phyloP scores from a whole-genome alignment of 2,888 invertebrate genomes.

The Cremastobaeus sp. region DNA sequence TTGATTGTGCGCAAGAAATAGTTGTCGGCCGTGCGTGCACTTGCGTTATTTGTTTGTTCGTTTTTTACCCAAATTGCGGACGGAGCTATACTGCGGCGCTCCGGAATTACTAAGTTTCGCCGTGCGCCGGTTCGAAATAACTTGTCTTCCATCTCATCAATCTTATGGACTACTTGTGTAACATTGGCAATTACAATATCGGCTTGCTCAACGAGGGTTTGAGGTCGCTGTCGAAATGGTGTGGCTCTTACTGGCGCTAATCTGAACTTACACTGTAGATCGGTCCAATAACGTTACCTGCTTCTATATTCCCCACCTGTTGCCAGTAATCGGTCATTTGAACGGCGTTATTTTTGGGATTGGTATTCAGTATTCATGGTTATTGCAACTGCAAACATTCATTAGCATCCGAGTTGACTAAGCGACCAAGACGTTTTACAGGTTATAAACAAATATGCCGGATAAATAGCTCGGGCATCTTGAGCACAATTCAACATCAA shows the following conservation, averaged over 20 bases:
- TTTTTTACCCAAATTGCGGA: too few species aligned
- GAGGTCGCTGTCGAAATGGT: constrained; percentile 73
- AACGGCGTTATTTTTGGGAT: constrained; percentile 58
- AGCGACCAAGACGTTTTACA: too few species aligned
- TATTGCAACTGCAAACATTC: too few species aligned
- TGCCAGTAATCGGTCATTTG: constrained; percentile 75
- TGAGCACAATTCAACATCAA: too few species aligned
- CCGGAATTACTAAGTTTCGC: constrained; percentile 66
- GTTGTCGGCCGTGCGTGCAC: constrained; percentile 2
- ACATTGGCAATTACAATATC: constrained; percentile 77
- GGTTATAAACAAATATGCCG: too few species aligned
- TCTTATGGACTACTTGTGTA: constrained; percentile 75
- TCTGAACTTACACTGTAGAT: constrained; percentile 56
- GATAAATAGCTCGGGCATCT: too few species aligned
- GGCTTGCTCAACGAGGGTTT: constrained; percentile 75
- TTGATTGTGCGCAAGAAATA: constrained; percentile 23
- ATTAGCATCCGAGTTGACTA: too few species aligned
- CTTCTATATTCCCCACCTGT: constrained; percentile 75
- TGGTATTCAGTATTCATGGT: neutral
- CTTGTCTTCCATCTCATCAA: constrained; percentile 76
- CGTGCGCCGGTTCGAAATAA: constrained; percentile 70
- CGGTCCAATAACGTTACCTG: constrained; percentile 68
- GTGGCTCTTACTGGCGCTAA: constrained; percentile 74
- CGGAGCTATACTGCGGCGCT: too few species aligned
- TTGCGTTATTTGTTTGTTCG: constrained; percentile 46